Evolutionary conservation across 1,140 invertebrate species (phyloP).

Genomic region (Ephestia elutella): DNA sequence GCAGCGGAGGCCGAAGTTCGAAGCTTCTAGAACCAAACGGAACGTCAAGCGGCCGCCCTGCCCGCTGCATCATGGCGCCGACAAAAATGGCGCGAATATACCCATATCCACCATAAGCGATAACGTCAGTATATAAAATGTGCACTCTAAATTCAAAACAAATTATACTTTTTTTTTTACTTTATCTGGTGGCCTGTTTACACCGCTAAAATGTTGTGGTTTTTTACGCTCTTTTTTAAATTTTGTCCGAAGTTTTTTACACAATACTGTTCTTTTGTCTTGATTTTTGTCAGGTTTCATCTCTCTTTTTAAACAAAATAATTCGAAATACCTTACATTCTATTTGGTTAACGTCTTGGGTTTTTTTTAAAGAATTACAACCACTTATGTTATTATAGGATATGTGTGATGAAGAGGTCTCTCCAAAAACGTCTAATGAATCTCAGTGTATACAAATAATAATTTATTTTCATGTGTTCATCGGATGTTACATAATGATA

Average conservation of each 20-base stretch:
- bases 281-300: too few relatives aligned
- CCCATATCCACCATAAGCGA: conserved; percentile 63
- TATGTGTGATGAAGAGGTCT: background rate
- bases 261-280: too few relatives aligned
- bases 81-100: conserved; percentile 28
- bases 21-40: conserved; percentile 35
- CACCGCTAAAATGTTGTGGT: too few relatives aligned
- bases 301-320: too few relatives aligned
- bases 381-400: too few relatives aligned
- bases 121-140: conserved; percentile 58
- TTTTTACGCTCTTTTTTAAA: too few relatives aligned
- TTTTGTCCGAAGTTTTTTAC: too few relatives aligned
- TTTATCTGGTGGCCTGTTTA: too few relatives aligned
- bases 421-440: background rate
- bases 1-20: conserved; percentile 25
- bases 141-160: background rate
- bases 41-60: conserved; percentile 45
- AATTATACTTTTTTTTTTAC: background rate
- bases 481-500: conserved; percentile 30
- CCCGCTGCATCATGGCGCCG: conserved; percentile 49
- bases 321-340: too few relatives aligned
- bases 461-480: conserved; percentile 37
- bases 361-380: too few relatives aligned
- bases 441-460: background rate
- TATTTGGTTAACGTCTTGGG: too few relatives aligned